Percentiles rank a stretch among this genome's conserved stretches.
These are phyloP conservation scores for Porites evermanni DNA, from an alignment of 92 coral and sea anemone species.

Conservation along the genomic window DNA sequence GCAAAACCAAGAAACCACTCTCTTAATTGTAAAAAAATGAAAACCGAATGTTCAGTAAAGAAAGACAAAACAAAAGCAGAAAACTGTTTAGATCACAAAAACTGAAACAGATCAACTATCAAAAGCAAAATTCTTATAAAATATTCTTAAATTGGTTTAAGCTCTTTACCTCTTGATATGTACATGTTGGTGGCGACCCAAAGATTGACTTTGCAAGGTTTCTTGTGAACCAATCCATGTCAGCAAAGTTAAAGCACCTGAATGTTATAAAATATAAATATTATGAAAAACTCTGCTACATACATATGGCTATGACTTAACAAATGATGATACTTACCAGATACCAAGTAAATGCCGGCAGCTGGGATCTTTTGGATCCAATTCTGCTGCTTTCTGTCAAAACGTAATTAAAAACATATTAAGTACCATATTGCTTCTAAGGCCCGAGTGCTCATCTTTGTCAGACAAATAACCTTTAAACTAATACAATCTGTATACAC, in stretches of 20 bases:
- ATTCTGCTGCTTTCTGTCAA: slow-evolving; percentile 82
- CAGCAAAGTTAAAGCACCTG: slow-evolving; percentile 94
- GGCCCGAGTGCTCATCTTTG: not conserved
- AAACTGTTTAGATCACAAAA: too few species aligned
- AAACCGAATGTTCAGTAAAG: too few species aligned
- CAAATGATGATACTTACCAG: slow-evolving; percentile 59
- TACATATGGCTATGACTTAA: not conserved
- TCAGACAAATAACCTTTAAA: too few species aligned
- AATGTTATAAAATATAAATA: not conserved
- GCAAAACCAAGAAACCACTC: too few species aligned
- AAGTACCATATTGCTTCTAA: too few species aligned
- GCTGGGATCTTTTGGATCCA: slow-evolving; percentile 82
- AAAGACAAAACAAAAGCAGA: too few species aligned
- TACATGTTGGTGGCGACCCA: slow-evolving; percentile 91
- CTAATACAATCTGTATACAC: too few species aligned
- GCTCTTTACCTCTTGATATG: slow-evolving; percentile 83
- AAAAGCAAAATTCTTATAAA: too few species aligned
- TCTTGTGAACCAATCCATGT: slow-evolving; percentile 90
- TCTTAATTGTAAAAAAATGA: too few species aligned
- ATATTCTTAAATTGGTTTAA: too few species aligned
- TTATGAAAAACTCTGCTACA: not conserved
- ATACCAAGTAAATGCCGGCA: slow-evolving; percentile 86
- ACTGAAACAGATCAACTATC: too few species aligned
- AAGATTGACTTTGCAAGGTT: slow-evolving; percentile 84
- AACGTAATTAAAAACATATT: too few species aligned